Base-by-base conservation (phyloP, 2,888 invertebrate species). In the Eumerus sabulonum region DNA sequence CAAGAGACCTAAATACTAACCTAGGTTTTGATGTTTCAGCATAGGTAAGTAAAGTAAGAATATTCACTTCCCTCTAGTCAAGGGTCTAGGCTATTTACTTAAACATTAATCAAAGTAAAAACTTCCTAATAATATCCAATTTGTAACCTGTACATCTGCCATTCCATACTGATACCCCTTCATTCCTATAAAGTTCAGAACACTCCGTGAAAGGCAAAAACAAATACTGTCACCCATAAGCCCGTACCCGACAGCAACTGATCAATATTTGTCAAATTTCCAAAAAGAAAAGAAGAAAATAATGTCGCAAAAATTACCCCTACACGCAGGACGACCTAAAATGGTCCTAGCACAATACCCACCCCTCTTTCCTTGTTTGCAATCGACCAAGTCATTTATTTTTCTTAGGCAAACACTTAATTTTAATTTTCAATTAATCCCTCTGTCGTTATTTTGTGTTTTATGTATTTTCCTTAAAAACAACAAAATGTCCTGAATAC, bases 381-480 rank as follows among this genome's bases (percentile, higher is more conserved):
- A 63, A 18, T 38, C 48, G 38, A 51, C 38, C 53, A 53, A 76
- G 60, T 64, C 76, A 76, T 76, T 76, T 76, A 71, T 76, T 59
- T 76, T 59, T 54, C 60, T 71, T 71, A 76, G 71, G 60, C 76
- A 76, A 76, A 71, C 71, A 76, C 76, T 76, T 71, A 76, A 76
- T 76, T 76, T 71, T 76, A 60, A 76, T 71, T 76, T 76, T 76
- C 76, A 76, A 76, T 76, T 76, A 76, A 76, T 76, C 76, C 76
- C 60, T 70, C n/a, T 27, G 71, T 50, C 12, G 59, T 64, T 70
- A 64, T 59, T 70, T 70, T 76, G 27, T 27, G 27, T 56, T 70
- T 63, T 76, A 36, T 63, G n/a, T 7, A 40, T 62, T 63, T 51
- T 48, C 40, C 48, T 38, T 36, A 19, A 44, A 50, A 38, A 68